Conservation (phyloP, 2,888 invertebrate species). For the Drosophila quinaria region DNA sequence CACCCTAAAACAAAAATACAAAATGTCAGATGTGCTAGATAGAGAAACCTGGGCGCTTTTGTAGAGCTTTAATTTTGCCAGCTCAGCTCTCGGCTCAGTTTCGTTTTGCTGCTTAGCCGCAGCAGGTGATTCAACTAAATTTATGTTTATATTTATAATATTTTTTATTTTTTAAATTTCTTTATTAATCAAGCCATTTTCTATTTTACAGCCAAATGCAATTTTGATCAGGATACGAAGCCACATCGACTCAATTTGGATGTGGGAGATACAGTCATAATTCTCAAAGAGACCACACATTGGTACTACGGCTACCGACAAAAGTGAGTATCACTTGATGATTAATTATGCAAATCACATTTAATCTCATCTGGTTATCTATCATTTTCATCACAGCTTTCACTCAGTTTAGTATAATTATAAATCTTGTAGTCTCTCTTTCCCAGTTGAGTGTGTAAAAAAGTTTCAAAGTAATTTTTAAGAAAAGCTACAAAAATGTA, state of each 20-base stretch:
- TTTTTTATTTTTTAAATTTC: background rate
- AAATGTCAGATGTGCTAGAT: constrained; percentile 16
- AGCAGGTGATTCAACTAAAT: constrained; percentile 43
- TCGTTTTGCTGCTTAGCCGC: constrained; percentile 28
- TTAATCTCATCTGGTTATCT: constrained; percentile 37
- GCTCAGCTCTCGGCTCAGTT: constrained; percentile 40
- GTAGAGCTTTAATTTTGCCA: constrained; percentile 33
- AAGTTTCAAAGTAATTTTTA: background rate
- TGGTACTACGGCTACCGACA: constrained; percentile 86
- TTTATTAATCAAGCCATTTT: constrained; percentile 14
- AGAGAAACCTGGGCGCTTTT: constrained; percentile 4
- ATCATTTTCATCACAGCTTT: constrained; percentile 41
- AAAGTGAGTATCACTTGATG: constrained; percentile 77
- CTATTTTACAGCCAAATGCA: constrained; percentile 84
- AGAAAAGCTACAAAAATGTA: background rate
- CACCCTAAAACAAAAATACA: constrained; percentile 50
- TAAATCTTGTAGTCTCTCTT: background rate
- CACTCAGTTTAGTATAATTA: constrained; percentile 21
- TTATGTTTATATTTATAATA: background rate
- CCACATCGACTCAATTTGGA: constrained; percentile 85
- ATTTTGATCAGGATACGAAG: constrained; percentile 85
- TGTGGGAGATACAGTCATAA: constrained; percentile 85
- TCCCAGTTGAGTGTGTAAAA: background rate
- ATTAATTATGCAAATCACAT: constrained; percentile 50
- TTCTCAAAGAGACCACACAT: constrained; percentile 84